phyloP scores from a whole-genome alignment of 2,888 invertebrate genomes.

The Macaria notata region DNA sequence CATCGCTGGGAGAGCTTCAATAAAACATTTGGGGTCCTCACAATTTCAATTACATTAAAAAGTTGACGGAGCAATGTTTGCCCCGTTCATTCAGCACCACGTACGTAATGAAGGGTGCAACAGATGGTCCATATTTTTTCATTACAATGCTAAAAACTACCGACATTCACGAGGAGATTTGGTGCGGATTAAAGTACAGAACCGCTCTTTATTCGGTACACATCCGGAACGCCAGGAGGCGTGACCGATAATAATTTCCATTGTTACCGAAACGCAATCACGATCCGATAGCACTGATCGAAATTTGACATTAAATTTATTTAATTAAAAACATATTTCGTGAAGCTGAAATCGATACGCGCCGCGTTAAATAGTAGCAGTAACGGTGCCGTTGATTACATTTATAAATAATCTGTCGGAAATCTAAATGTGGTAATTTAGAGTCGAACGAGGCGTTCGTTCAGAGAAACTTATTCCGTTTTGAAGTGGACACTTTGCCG shows the following conservation, averaged over 20 bases:
- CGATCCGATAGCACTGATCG: slow-evolving; percentile 18
- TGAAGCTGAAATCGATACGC: slow-evolving; percentile 27
- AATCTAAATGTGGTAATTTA: slow-evolving; percentile 71
- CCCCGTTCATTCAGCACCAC: slow-evolving; percentile 62
- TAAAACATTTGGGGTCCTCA: slow-evolving; percentile 73
- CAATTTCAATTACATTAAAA: slow-evolving; percentile 80
- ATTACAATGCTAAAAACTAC: slow-evolving; percentile 70
- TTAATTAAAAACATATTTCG: slow-evolving; percentile 9
- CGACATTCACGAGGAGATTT: slow-evolving; percentile 69
- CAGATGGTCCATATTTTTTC: slow-evolving; percentile 79
- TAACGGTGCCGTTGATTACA: slow-evolving; percentile 51
- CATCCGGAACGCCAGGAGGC: slow-evolving; percentile 72
- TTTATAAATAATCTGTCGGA: slow-evolving; percentile 55
- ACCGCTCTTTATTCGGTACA: slow-evolving; percentile 70
- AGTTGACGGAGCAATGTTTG: slow-evolving; percentile 66
- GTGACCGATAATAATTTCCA: slow-evolving; percentile 63
- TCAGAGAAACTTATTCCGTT: slow-evolving; percentile 58
- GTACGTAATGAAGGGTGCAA: slow-evolving; percentile 79
- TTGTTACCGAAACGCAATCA: slow-evolving; percentile 58
- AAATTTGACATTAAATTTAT: slow-evolving; percentile 15
- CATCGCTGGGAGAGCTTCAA: slow-evolving; percentile 59
- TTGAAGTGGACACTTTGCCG: slow-evolving; percentile 53
- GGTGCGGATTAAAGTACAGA: slow-evolving; percentile 75
- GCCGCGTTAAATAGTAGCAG: slow-evolving; percentile 41
- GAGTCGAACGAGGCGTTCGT: slow-evolving; percentile 59